Base-by-base conservation (phyloP, 2,113 vertebrate species). In the Conger conger region DNA sequence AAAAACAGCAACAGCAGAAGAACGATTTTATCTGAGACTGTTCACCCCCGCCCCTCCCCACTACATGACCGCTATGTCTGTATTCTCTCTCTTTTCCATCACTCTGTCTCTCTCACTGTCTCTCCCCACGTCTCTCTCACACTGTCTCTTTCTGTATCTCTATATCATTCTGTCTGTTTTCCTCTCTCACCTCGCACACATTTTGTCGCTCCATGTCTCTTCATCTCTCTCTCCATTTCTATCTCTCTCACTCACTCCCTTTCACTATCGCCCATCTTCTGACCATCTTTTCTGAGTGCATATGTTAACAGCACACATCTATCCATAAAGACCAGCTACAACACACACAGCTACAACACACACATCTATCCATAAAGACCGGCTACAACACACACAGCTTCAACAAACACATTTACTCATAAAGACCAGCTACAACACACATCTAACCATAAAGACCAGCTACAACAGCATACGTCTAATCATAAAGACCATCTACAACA, bases 1-100 rank as follows among this genome's bases (percentile, higher is more conserved):
- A n/a, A n/a, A n/a, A n/a, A n/a, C n/a, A n/a, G n/a, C n/a, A n/a
- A n/a, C n/a, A n/a, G n/a, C n/a, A 93, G 94, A 94, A 89, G 79
- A 78, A 87, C 86, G 87, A 92, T 89, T 96, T 96, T 94, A 96
- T 94, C 90, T 96, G 93, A 95, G 94, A 87, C 91, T 92, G 94
- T 94, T 96, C n/a, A n/a, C 95, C 95, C 93, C 93, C 86, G 89
- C 93, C 94, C 88, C 92, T 94, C 90, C 91, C 85, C n/a, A n/a
- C 86, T 95, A 95, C 45, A 50, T 50, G 45, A 96, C 95, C 97
- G 94, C 92, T 92, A 88, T 89, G 90, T 95, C 96, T 95, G 93
- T 94, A 95, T 95, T 87, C 78, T 23, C 57, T 33, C 6, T 27
- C 38, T 76, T 37, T 79, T 80, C 53, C 30, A 57, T 82, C 85